Percentiles rank a stretch among this genome's conserved stretches.
Conservation (phyloP, 2,113 vertebrate genomes). For the Hippocampus guttulatus region DNA sequence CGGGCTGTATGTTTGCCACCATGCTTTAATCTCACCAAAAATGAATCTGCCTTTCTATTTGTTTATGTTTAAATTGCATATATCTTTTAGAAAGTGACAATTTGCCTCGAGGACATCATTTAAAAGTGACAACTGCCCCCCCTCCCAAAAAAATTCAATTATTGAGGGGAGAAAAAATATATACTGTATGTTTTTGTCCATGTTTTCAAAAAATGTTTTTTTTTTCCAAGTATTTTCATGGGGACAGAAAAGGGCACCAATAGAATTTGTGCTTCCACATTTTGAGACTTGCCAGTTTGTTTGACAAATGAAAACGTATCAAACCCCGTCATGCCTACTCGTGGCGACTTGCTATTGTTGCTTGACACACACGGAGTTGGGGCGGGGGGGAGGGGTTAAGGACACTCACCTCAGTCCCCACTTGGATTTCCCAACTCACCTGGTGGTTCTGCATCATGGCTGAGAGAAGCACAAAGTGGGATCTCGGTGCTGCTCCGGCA, state of each 20-base stretch:
- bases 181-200: neutral
- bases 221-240: neutral
- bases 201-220: neutral
- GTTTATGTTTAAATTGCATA: neutral
- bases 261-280: neutral
- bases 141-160: neutral
- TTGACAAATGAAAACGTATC: slow-evolving; percentile 52
- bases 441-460: slow-evolving; percentile 65
- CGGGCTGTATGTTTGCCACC: too few species aligned
- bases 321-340: slow-evolving; percentile 45
- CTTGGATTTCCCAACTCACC: slow-evolving; percentile 60
- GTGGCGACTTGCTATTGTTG: slow-evolving; percentile 34
- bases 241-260: neutral
- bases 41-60: neutral
- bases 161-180: neutral
- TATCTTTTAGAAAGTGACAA: neutral
- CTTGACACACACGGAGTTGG: slow-evolving; percentile 60
- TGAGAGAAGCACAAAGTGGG: slow-evolving; percentile 68
- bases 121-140: neutral
- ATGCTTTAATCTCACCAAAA: neutral
- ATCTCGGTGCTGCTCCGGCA: slow-evolving; percentile 62
- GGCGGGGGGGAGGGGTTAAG: slow-evolving; percentile 64
- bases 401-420: slow-evolving; percentile 69
- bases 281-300: neutral
- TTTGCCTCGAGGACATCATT: neutral